Conservation (phyloP, 2,113 vertebrate species). For the Phalacrocorax carbo region DNA sequence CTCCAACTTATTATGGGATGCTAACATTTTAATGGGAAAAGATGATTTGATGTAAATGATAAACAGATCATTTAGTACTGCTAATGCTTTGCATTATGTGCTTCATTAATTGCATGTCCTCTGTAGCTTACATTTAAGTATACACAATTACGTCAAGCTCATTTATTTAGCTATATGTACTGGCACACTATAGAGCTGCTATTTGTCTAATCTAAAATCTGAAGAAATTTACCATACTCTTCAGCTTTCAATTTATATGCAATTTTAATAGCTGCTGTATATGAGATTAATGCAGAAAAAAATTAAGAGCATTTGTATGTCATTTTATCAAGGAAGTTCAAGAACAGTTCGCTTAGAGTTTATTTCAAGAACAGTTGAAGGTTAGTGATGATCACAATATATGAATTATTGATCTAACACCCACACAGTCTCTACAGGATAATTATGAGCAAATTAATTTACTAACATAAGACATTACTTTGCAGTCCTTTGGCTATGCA, state of each 20-base stretch:
- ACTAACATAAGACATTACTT: background rate
- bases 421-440: background rate
- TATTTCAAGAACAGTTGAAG: slow-evolving; percentile 16
- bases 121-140: background rate
- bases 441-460: background rate
- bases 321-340: slow-evolving; percentile 44
- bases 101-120: slow-evolving; percentile 28
- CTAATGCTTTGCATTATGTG: slow-evolving; percentile 1
- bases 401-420: background rate
- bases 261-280: background rate
- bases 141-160: background rate
- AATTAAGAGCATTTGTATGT: background rate
- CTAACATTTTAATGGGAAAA: slow-evolving; percentile 34
- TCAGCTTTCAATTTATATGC: background rate
- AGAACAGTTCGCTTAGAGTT: slow-evolving; percentile 23
- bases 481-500: background rate
- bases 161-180: background rate
- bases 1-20: slow-evolving; percentile 13
- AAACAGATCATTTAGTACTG: slow-evolving; percentile 28
- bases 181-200: background rate
- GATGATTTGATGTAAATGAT: slow-evolving; percentile 19
- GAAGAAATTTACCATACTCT: background rate
- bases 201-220: slow-evolving; percentile 15
- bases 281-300: background rate
- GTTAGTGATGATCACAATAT: background rate